phyloP scores from a whole-genome alignment of 2,888 invertebrate genomes.

The Corbicula japonica region DNA sequence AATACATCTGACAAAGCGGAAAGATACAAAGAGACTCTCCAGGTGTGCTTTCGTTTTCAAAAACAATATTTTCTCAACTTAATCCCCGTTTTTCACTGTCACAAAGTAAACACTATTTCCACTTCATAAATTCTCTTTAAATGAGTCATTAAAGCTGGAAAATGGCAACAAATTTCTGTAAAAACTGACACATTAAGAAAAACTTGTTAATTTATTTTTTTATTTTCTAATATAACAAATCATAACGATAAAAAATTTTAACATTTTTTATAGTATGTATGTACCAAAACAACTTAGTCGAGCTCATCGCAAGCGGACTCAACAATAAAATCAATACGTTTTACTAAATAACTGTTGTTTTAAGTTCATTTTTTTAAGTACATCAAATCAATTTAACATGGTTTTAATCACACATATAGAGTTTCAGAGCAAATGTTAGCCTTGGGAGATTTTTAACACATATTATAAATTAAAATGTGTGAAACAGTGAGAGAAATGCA shows the following conservation, averaged over 20 bases:
- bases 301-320: no score
- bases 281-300: no score
- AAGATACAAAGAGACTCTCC: slow-evolving; percentile 11
- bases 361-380: no score
- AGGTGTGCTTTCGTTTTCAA: slow-evolving; percentile 28
- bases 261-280: no score
- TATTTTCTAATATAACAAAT: not conserved
- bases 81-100: slow-evolving; percentile 20
- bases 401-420: no score
- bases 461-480: no score
- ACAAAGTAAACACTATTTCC: slow-evolving; percentile 31
- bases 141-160: slow-evolving; percentile 37
- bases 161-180: slow-evolving; percentile 5
- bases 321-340: no score
- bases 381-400: no score
- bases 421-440: no score
- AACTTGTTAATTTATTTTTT: slow-evolving; percentile 14
- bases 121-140: slow-evolving; percentile 36
- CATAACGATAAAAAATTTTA: not conserved
- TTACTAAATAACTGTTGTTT: no score
- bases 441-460: no score
- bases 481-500: no score
- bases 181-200: slow-evolving; percentile 12
- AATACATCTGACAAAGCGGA: slow-evolving; percentile 1
- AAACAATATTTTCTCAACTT: slow-evolving; percentile 38